Percentiles rank a stretch among this genome's conserved stretches.
phyloP scores from a whole-genome alignment of 2,888 invertebrate genomes.

The Mactromeris polynyma region DNA sequence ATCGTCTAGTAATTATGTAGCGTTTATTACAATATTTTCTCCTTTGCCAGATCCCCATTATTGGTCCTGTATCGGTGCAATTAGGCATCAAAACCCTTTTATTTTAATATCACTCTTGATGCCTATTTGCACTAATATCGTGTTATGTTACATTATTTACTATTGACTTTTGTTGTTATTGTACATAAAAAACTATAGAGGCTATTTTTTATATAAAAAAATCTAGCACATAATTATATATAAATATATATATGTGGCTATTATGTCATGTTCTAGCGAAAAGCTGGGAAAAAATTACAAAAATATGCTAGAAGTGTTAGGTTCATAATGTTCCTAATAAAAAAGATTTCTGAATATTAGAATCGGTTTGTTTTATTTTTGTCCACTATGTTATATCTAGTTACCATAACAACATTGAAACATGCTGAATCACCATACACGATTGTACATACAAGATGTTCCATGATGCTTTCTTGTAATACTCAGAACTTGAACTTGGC shows the following conservation, averaged over 20 bases:
- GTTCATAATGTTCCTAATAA: constrained; percentile 81
- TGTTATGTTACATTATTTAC: constrained; percentile 50
- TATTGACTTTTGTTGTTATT: constrained; percentile 54
- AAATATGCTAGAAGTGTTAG: constrained; percentile 75
- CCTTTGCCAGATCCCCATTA: neutral
- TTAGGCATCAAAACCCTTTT: neutral
- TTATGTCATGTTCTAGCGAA: constrained; percentile 47
- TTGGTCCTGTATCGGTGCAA: neutral
- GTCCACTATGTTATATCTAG: neutral
- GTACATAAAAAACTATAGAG: constrained; percentile 69
- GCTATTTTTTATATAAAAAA: constrained; percentile 73
- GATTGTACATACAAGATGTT: too few relatives aligned
- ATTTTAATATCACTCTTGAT: neutral
- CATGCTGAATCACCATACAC: too few relatives aligned
- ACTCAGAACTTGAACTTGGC: too few relatives aligned
- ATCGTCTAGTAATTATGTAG: neutral
- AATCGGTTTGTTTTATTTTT: neutral
- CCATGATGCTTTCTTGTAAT: too few relatives aligned
- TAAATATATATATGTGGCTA: constrained; percentile 65
- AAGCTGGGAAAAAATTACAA: constrained; percentile 41
- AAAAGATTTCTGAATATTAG: constrained; percentile 70
- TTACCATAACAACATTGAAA: too few relatives aligned
- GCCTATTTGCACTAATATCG: constrained; percentile 14
- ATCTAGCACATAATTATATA: constrained; percentile 66
- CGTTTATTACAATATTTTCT: constrained; percentile 12